Evolutionary conservation across 2,888 invertebrate species (phyloP).

Genomic region (Dryadula phaetusa): DNA sequence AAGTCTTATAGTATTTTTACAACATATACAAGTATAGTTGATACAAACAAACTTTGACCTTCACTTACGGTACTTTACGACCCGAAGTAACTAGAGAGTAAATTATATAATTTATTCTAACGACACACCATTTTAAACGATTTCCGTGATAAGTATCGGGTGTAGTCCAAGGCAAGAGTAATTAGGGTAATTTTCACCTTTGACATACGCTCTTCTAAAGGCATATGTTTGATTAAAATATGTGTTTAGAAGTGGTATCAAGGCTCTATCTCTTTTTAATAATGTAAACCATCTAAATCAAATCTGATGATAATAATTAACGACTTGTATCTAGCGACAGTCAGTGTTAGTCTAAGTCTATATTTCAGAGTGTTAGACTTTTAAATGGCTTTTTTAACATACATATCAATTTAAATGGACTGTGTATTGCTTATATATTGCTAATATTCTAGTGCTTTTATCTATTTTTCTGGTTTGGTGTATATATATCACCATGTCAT

Average conservation of each 20-base stretch:
- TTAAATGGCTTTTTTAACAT: too few relatives aligned
- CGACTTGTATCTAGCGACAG: neutral
- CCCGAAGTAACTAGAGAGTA: slow-evolving; percentile 4
- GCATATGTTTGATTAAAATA: neutral
- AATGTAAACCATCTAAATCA: neutral
- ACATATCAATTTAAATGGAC: too few relatives aligned
- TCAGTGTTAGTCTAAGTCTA: neutral
- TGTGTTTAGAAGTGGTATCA: slow-evolving; percentile 1
- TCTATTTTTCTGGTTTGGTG: too few relatives aligned
- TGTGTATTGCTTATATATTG: too few relatives aligned
- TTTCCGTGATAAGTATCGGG: slow-evolving; percentile 32
- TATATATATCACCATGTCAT: too few relatives aligned
- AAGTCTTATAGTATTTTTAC: neutral
- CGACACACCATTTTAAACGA: slow-evolving; percentile 26
- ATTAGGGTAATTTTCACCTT: slow-evolving; percentile 44
- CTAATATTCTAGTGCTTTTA: too few relatives aligned
- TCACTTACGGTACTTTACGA: neutral
- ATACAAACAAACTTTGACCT: slow-evolving; percentile 1
- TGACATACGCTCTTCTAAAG: slow-evolving; percentile 35
- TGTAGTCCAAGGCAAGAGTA: slow-evolving; percentile 34
- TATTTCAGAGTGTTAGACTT: too few relatives aligned
- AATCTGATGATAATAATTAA: too few relatives aligned
- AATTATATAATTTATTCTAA: slow-evolving; percentile 29
- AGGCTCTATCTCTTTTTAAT: neutral
- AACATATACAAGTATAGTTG: neutral